A percentile compares a stretch with the other conserved stretches of the same genome.
Evolutionary conservation across 1,140 invertebrate genomes (phyloP).

Genomic region (Anthonomus grandis): DNA sequence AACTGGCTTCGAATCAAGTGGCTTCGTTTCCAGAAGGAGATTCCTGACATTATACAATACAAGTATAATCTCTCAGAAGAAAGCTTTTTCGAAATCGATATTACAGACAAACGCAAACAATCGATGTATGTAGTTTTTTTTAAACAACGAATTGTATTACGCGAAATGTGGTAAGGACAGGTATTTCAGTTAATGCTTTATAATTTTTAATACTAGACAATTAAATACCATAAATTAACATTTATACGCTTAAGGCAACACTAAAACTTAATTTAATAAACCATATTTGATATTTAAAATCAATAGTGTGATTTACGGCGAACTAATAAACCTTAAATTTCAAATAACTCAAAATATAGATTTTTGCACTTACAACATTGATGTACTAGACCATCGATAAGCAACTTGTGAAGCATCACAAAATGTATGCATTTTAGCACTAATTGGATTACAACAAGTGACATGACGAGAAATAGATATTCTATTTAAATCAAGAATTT

Average conservation of each 20-base stretch:
- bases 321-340: background rate
- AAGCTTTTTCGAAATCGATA: conserved; percentile 1
- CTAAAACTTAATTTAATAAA: background rate
- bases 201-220: background rate
- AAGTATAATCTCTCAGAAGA: conserved; percentile 3
- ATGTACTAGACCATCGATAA: no score
- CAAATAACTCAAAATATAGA: background rate
- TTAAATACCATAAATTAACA: background rate
- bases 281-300: background rate
- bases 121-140: background rate
- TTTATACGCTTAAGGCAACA: background rate
- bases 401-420: no score
- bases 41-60: conserved; percentile 1
- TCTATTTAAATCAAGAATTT: no score
- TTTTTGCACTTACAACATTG: background rate
- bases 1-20: conserved; percentile 8
- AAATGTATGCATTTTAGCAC: no score
- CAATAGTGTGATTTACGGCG: background rate
- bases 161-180: background rate
- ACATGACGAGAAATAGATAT: no score
- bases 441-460: no score
- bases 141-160: background rate
- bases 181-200: background rate
- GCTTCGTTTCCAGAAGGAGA: conserved; percentile 4
- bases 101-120: background rate